These are phyloP conservation scores for Semotilus atromaculatus DNA, from an alignment of 2,797 vertebrate genomes.

Conservation along the genomic window DNA sequence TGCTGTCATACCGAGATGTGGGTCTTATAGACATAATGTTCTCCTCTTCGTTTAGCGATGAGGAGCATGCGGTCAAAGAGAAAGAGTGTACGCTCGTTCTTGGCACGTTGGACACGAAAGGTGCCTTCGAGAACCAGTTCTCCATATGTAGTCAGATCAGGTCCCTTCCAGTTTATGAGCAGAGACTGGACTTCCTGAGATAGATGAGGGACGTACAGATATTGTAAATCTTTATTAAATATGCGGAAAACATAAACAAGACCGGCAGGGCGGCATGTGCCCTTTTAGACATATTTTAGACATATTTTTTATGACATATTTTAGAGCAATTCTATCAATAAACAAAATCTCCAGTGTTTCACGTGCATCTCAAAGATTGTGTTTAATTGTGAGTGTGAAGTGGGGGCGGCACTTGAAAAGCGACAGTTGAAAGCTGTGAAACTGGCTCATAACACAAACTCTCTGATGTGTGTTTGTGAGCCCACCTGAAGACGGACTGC, in stretches of 20 bases:
- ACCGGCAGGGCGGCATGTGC: too few relatives aligned
- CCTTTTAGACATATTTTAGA: too few relatives aligned
- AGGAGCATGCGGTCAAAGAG: slow-evolving; percentile 91
- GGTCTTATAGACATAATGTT: slow-evolving; percentile 89
- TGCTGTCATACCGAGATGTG: slow-evolving; percentile 84
- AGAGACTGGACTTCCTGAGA: slow-evolving; percentile 92
- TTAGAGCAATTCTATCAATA: background rate
- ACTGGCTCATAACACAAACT: background rate
- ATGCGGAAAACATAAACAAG: too few relatives aligned
- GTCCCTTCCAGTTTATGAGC: slow-evolving; percentile 92
- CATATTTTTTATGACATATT: too few relatives aligned
- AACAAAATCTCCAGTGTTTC: background rate
- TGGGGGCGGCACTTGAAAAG: too few relatives aligned
- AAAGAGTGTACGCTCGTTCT: slow-evolving; percentile 90
- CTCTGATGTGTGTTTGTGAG: background rate
- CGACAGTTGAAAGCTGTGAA: background rate
- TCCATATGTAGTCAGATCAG: slow-evolving; percentile 88
- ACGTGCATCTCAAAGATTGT: background rate
- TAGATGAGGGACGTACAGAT: background rate
- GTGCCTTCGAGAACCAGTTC: slow-evolving; percentile 93
- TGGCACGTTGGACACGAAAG: slow-evolving; percentile 87
- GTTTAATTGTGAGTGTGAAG: background rate
- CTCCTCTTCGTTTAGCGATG: slow-evolving; percentile 88
- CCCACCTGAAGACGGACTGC: slow-evolving; percentile 90
- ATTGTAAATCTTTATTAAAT: background rate